These are phyloP conservation scores for Habrosyne pyritoides DNA, from an alignment of 2,888 invertebrate species.

Conservation along the genomic window DNA sequence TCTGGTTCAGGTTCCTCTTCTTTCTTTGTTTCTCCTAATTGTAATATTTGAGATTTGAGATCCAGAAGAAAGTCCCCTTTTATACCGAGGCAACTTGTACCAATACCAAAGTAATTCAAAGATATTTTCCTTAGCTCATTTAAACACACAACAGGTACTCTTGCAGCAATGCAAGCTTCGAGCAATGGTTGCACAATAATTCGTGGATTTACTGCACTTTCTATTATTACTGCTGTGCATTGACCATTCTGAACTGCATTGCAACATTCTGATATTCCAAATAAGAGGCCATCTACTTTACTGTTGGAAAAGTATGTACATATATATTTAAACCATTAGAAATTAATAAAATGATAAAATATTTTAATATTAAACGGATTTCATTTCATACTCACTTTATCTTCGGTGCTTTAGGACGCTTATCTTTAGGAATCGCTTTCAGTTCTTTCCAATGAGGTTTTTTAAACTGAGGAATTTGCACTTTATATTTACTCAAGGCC, in stretches of 20 bases:
- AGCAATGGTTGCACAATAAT: slow-evolving; percentile 70
- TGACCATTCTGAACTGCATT: slow-evolving; percentile 42
- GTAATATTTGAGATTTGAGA: slow-evolving; percentile 38
- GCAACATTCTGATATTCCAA: slow-evolving; percentile 68
- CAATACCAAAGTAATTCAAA: slow-evolving; percentile 62
- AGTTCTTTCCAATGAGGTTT: slow-evolving; percentile 70
- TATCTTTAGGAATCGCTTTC: slow-evolving; percentile 63
- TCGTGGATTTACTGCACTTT: slow-evolving; percentile 65
- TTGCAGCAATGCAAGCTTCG: slow-evolving; percentile 50
- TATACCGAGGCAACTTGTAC: slow-evolving; percentile 70
- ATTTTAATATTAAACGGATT: neutral
- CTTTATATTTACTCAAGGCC: slow-evolving; percentile 47
- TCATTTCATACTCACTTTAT: slow-evolving; percentile 48
- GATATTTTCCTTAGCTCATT: slow-evolving; percentile 53
- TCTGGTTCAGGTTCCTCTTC: slow-evolving; percentile 16
- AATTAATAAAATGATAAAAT: neutral
- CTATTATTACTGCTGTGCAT: slow-evolving; percentile 68
- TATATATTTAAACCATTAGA: neutral
- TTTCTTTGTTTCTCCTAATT: slow-evolving; percentile 45
- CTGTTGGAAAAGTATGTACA: slow-evolving; percentile 37
- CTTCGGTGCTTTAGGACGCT: slow-evolving; percentile 63
- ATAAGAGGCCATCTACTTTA: slow-evolving; percentile 61
- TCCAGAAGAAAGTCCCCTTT: slow-evolving; percentile 46
- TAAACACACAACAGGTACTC: slow-evolving; percentile 68
- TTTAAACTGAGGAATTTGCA: slow-evolving; percentile 57